phyloP scores from a whole-genome alignment of 2,888 invertebrate species.

The Acleris cristana region DNA sequence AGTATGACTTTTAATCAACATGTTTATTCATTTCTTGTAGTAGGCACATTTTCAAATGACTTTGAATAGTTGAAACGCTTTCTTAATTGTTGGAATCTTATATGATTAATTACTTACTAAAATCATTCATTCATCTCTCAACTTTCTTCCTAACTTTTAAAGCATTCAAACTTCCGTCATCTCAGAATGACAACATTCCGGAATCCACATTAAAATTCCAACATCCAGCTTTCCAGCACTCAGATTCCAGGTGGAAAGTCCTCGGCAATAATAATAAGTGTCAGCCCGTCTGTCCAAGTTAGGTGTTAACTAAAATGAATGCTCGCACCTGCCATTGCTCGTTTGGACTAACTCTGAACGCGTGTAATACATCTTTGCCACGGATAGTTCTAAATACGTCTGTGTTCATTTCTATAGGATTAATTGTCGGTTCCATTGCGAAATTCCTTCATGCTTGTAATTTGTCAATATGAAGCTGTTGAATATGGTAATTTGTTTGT shows the following conservation, averaged over 20 bases:
- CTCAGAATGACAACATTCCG: not conserved
- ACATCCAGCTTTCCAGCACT: slow-evolving; percentile 10
- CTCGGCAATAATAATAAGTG: slow-evolving; percentile 20
- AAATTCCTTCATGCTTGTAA: slow-evolving; percentile 10
- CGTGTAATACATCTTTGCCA: slow-evolving; percentile 40
- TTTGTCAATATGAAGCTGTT: slow-evolving; percentile 12
- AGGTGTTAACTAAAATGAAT: slow-evolving; percentile 58
- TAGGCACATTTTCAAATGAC: too few species aligned
- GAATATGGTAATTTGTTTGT: slow-evolving; percentile 29
- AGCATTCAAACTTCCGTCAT: slow-evolving; percentile 8
- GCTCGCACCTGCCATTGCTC: slow-evolving; percentile 52
- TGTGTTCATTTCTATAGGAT: slow-evolving; percentile 39
- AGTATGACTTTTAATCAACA: not conserved
- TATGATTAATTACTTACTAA: not conserved
- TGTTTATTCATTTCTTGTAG: too few species aligned
- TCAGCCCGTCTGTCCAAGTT: slow-evolving; percentile 44
- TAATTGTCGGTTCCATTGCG: slow-evolving; percentile 20
- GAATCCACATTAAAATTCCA: slow-evolving; percentile 16
- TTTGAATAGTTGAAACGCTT: too few species aligned
- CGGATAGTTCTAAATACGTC: slow-evolving; percentile 50
- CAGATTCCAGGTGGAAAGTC: slow-evolving; percentile 25
- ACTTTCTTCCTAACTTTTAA: not conserved
- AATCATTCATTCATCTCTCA: not conserved
- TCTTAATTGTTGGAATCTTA: too few species aligned
- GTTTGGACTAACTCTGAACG: slow-evolving; percentile 41